Conservation (phyloP, 1,140 invertebrate species). For the Psix sp. region DNA sequence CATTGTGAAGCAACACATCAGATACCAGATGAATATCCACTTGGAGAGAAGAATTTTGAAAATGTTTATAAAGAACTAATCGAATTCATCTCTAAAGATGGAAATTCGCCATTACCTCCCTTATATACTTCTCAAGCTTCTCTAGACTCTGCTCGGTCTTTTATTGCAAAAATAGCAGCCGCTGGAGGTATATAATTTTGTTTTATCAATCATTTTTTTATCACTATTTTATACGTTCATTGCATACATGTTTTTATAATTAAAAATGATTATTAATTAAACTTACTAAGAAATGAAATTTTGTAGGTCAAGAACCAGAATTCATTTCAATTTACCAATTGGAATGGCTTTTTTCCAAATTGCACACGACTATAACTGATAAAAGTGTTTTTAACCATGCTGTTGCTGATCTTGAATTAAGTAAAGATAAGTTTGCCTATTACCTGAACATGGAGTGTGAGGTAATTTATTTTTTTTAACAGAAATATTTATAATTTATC, state of each 20-base stretch:
- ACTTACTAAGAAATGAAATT: neutral
- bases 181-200: neutral
- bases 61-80: conserved; percentile 10
- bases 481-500: too few species aligned
- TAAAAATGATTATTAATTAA: neutral
- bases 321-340: neutral
- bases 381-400: neutral
- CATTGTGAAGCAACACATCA: conserved; percentile 1
- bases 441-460: neutral
- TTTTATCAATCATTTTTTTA: neutral
- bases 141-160: neutral
- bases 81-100: neutral
- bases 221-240: neutral
- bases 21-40: conserved; percentile 3
- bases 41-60: conserved; percentile 1
- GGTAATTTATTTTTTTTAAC: neutral
- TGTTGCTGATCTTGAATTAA: neutral
- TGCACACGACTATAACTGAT: neutral
- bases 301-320: neutral
- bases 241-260: neutral
- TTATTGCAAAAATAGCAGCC: neutral
- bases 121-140: neutral
- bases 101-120: neutral
- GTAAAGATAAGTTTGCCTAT: neutral
- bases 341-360: conserved; percentile 1